Percentiles rank a stretch among this genome's conserved stretches.
These are phyloP conservation scores for Pempheris klunzingeri DNA, from an alignment of 2,797 vertebrate species.

Conservation along the genomic window DNA sequence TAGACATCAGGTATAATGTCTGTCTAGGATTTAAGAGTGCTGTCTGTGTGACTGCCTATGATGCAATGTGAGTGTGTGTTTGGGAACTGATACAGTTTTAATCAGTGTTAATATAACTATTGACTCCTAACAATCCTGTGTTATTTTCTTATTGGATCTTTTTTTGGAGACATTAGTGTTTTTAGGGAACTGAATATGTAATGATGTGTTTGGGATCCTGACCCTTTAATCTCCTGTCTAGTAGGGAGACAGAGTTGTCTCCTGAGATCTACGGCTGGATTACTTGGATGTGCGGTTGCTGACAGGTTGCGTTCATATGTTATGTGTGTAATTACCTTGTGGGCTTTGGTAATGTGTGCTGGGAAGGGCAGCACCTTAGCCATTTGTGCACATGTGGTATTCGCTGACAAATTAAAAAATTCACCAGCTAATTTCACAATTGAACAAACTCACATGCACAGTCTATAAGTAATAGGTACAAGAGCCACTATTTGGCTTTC, in stretches of 20 bases:
- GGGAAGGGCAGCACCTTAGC: slow-evolving; percentile 10
- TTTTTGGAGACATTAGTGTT: neutral
- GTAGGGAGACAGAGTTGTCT: slow-evolving; percentile 12
- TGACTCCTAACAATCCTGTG: neutral
- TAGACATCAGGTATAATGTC: neutral
- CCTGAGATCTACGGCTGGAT: too few species aligned
- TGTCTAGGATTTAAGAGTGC: slow-evolving; percentile 10
- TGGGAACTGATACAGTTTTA: slow-evolving; percentile 10
- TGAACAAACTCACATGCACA: neutral
- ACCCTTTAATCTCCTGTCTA: neutral
- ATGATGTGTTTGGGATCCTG: neutral
- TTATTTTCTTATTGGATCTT: neutral
- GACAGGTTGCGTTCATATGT: neutral
- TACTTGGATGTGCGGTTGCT: slow-evolving; percentile 32
- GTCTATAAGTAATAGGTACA: neutral
- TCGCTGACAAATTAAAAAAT: slow-evolving; percentile 11
- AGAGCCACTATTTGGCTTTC: neutral
- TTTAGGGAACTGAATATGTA: neutral
- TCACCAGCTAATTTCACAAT: neutral
- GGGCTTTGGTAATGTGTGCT: slow-evolving; percentile 6
- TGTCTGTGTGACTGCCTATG: slow-evolving; percentile 23
- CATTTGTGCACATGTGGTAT: neutral
- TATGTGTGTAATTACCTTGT: slow-evolving; percentile 18
- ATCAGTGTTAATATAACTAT: neutral
- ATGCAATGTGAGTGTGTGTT: slow-evolving; percentile 12